Base-by-base conservation (phyloP, 2,797 vertebrate genomes). In the Semotilus atromaculatus region DNA sequence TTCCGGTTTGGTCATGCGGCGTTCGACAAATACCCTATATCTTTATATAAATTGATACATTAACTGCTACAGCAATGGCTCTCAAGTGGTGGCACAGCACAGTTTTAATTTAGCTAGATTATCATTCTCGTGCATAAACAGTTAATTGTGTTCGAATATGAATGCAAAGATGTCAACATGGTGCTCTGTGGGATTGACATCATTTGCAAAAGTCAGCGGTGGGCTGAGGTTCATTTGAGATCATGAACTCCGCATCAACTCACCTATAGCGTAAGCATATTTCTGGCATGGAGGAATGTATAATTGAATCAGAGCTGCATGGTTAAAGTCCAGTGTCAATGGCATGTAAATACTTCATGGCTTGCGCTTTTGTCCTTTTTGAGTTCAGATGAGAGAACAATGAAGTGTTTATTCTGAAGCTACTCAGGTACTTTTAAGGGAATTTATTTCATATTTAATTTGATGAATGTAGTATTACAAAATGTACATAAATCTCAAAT, bases 141-240 rank as follows among this genome's bases (percentile, higher is more conserved):
- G 36, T 38, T 83, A 83, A 80, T 73, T 6, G 23, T 55, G 66
- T 45, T 84, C 26, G 45, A 67, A 55, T 51, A 23, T 31, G 29
- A 48, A 76, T 83, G 66, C 18, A 48, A 29, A 48, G 21, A 72
- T 87, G 60, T 77, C 66, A 79, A 21, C 67, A 62, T 79, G 73
- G 55, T 21, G 21, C 53, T 80, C 7, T 79, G 75, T 58, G 80
- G 58, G n/a, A 81, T 29, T 19, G 16, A 74, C 66, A 81, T 81
- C 18, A 86, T 87, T 87, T 81, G 62, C 81, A 86, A 55, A 81
- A 78, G 48, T 62, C 84, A 86, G 40, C 21, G 79, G 76, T 85
- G 75, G 51, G 80, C 43, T 72, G 75, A 81, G 51, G 26, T 51
- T 78, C 51, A 70, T 53, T 36, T 38, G n/a, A 81, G 51, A 86